Percentiles rank a stretch among this genome's conserved stretches.
Evolutionary conservation across 2,113 vertebrate genomes (phyloP).

Genomic region (Montifringilla adamsi): DNA sequence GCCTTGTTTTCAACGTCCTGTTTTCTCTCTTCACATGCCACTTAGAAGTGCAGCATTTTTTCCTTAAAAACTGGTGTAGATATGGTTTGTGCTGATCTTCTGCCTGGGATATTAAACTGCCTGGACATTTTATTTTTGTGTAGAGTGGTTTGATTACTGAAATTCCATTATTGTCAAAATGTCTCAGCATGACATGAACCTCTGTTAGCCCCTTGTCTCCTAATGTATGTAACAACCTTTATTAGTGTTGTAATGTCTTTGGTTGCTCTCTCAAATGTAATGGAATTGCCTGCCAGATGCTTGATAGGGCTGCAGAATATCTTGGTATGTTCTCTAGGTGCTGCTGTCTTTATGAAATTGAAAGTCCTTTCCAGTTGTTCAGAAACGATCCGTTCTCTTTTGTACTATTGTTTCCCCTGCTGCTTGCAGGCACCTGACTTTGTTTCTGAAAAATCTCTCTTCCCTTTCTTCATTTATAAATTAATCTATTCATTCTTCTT

Average conservation of each 20-base stretch:
- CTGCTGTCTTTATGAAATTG: slow-evolving; percentile 27
- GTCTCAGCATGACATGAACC: not conserved
- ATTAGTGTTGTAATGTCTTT: slow-evolving; percentile 13
- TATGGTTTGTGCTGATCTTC: not conserved
- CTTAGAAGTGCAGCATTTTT: not conserved
- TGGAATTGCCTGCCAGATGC: not conserved
- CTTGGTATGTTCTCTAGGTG: not conserved
- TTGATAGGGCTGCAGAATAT: not conserved
- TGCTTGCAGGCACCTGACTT: slow-evolving; percentile 8
- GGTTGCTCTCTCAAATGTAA: not conserved
- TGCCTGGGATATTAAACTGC: not conserved
- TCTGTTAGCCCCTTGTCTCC: not conserved
- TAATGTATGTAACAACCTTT: not conserved
- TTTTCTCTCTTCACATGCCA: not conserved
- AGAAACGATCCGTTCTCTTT: not conserved
- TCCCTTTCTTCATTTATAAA: not conserved
- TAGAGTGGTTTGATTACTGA: not conserved
- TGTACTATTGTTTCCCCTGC: not conserved
- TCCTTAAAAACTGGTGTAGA: not conserved
- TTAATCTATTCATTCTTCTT: slow-evolving; percentile 6
- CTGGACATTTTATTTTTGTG: not conserved
- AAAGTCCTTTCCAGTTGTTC: not conserved
- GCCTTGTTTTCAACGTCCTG: not conserved
- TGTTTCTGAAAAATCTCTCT: not conserved
- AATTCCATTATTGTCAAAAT: not conserved